A percentile compares a stretch with the other conserved stretches of the same genome.
These are phyloP conservation scores for Drosophila orosa DNA, from an alignment of 1,140 invertebrate species.

Conservation along the genomic window DNA sequence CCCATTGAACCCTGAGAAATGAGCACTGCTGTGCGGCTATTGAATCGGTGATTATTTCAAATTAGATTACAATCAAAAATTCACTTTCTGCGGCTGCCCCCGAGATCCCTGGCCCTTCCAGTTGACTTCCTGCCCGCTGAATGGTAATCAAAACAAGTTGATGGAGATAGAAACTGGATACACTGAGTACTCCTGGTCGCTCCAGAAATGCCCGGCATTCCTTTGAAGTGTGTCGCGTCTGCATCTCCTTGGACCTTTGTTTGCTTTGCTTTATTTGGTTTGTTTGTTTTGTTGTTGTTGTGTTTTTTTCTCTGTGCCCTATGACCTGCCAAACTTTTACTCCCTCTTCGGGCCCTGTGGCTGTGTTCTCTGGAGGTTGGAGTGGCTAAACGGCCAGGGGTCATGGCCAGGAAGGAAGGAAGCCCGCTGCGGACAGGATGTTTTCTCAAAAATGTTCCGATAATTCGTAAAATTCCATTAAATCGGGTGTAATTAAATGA, in stretches of 20 bases:
- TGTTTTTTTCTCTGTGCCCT: neutral
- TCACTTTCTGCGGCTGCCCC: constrained; percentile 13
- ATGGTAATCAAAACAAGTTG: constrained; percentile 47
- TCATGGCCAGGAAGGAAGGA: constrained; percentile 6
- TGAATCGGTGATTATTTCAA: constrained; percentile 9
- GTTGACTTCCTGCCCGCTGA: constrained; percentile 8
- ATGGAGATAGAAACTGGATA: constrained; percentile 29
- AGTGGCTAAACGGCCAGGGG: constrained; percentile 58
- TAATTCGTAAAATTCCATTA: constrained; percentile 83
- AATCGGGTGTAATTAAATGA: constrained; percentile 83
- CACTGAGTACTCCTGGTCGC: constrained; percentile 41
- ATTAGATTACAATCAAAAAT: constrained; percentile 23
- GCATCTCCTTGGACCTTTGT: constrained; percentile 29
- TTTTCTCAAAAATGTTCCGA: constrained; percentile 64
- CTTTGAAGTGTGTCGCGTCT: constrained; percentile 70
- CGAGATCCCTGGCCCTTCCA: neutral
- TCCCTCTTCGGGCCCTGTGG: constrained; percentile 19
- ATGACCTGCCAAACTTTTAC: constrained; percentile 17
- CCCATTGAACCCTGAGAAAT: constrained; percentile 3
- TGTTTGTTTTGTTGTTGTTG: neutral
- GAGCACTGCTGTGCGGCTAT: neutral
- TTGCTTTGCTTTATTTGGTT: constrained; percentile 21
- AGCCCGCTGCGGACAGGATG: constrained; percentile 22
- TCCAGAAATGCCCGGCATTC: constrained; percentile 59
- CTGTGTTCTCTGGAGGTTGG: constrained; percentile 6